A percentile compares a stretch with the other conserved stretches of the same genome.
Conservation (phyloP, 2,888 invertebrate species). For the Pimpla rufipes region DNA sequence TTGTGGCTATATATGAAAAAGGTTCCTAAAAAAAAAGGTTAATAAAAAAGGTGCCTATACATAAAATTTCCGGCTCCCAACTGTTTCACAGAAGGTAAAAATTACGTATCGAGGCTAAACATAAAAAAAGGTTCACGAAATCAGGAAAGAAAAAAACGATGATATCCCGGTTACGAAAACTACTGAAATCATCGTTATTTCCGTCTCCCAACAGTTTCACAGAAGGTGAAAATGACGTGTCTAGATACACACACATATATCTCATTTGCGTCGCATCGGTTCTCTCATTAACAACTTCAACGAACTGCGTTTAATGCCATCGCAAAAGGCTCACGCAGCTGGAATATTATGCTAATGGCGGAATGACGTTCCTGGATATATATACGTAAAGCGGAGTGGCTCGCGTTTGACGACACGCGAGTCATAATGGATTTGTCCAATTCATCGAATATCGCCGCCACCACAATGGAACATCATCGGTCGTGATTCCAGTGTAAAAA, state of each 20-base stretch:
- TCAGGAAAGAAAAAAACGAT: too few species aligned
- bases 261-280: not conserved
- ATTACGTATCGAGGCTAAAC: too few species aligned
- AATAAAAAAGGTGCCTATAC: too few species aligned
- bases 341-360: conserved; percentile 18
- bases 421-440: conserved; percentile 11
- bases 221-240: not conserved
- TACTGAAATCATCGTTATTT: not conserved
- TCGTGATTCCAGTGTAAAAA: not conserved
- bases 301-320: conserved; percentile 4
- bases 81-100: too few species aligned
- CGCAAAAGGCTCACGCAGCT: not conserved
- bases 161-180: not conserved
- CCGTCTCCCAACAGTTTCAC: not conserved
- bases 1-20: too few species aligned
- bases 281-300: conserved; percentile 28
- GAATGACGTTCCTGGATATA: not conserved
- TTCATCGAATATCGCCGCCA: conserved; percentile 4
- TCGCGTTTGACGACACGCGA: conserved; percentile 6
- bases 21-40: too few species aligned
- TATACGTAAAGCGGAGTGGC: not conserved
- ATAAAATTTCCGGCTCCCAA: too few species aligned
- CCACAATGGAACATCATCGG: not conserved
- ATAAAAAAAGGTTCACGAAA: too few species aligned
- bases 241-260: too few species aligned